Base-by-base conservation (phyloP, 2,888 invertebrate species). In the Dermolepida albohirtum region DNA sequence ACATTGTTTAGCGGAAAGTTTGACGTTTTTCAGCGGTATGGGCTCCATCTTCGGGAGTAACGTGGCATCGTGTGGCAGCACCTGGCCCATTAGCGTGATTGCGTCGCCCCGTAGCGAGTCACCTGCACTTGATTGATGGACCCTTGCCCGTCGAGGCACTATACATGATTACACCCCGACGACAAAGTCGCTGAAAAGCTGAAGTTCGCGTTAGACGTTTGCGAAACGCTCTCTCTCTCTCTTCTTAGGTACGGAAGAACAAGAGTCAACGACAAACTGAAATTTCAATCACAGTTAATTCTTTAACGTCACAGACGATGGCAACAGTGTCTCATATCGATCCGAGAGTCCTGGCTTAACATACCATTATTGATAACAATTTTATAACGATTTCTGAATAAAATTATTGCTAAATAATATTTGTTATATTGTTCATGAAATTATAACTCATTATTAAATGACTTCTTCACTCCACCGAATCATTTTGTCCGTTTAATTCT, bases 61-160 rank as follows among this genome's bases (percentile, higher is more conserved):
- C 34, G 39, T 54, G 52, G 14, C 52, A 8, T 11, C 12, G 39
- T 16, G 52, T 16, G 14, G 27, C 44, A 59, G 71, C 73, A 73
- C 75, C 76, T 75, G 75, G 75, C 73, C 77, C 76, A 77, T 77
- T 77, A 77, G 76, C 77, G 73, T 76, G 77, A 77, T 77, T 76
- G 75, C 76, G 74, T 76, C 77, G 73, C 68, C 52, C 52, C 52
- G 39, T 40, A 14, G 67, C 64, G 69, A 74, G 72, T 74, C 74
- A 75, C 75, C 76, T 76, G 75, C 72, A 75, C 70, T 71, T 74
- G 74, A 74, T 74, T 73, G 74, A 74, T 74, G 74, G 70, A 54
- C 39, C 52, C 39, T 14, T 12, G 52, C 39, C 69, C 71, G 71
- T 71, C 71, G 71, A 68, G 70, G 73, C 74, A 74, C 74, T 74